Evolutionary conservation across 2,113 vertebrate species (phyloP).

Genomic region (Notarius quadriscutis): DNA sequence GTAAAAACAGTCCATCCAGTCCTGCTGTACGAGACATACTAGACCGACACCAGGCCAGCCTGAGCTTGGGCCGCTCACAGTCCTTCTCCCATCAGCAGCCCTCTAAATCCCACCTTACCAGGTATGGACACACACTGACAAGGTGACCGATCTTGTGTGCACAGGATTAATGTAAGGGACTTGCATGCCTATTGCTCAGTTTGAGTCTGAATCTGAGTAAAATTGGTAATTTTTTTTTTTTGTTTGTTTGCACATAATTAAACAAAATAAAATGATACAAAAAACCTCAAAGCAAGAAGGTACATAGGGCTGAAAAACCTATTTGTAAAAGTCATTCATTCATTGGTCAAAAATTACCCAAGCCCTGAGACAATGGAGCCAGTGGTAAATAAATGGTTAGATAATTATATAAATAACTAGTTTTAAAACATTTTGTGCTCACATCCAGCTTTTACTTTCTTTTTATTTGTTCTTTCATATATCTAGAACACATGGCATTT

Average conservation of each 20-base stretch:
- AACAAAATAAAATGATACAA: not conserved
- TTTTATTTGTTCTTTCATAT: not conserved
- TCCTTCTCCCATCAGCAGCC: constrained; percentile 95
- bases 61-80: constrained; percentile 88
- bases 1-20: constrained; percentile 87
- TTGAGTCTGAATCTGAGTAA: not conserved
- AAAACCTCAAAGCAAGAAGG: not conserved
- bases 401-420: not conserved
- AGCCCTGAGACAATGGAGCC: not conserved
- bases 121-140: constrained; percentile 66
- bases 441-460: not conserved
- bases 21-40: constrained; percentile 85
- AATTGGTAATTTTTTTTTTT: not conserved
- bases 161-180: not conserved
- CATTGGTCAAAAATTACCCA: not conserved
- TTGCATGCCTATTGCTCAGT: not conserved
- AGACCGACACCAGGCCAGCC: constrained; percentile 77
- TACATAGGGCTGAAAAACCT: not conserved
- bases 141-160: not conserved
- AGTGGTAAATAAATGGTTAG: not conserved
- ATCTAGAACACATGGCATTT: not conserved
- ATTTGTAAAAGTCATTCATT: not conserved
- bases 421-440: not conserved
- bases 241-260: not conserved
- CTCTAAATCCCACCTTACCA: constrained; percentile 88